These are phyloP conservation scores for Dicyrtoma fusca DNA, from an alignment of 2,888 invertebrate species.

Conservation along the genomic window DNA sequence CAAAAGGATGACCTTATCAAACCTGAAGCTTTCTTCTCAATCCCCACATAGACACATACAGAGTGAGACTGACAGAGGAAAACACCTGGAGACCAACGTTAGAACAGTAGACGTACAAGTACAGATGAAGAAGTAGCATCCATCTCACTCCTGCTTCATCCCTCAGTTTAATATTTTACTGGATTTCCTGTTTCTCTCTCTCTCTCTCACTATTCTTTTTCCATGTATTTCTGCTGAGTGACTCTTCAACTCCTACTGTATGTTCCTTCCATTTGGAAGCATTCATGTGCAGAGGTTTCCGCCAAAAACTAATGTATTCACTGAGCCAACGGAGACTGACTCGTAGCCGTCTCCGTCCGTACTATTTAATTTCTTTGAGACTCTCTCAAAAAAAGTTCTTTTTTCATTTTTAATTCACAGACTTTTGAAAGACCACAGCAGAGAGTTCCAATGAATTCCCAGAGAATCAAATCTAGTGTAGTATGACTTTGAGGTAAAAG, in stretches of 20 bases:
- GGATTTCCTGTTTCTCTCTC: slow-evolving; percentile 12
- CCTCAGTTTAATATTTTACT: slow-evolving; percentile 13
- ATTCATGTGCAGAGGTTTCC: too few species aligned
- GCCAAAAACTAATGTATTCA: too few species aligned
- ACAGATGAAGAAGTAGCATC: too few species aligned
- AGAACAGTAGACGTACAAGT: too few species aligned
- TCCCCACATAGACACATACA: too few species aligned
- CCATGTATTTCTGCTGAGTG: not conserved
- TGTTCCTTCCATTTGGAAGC: not conserved
- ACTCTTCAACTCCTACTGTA: not conserved
- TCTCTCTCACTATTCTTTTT: not conserved
- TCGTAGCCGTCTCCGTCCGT: too few species aligned
- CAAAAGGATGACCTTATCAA: too few species aligned
- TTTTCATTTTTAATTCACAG: not conserved
- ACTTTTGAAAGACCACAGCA: not conserved
- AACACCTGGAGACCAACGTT: slow-evolving; percentile 10
- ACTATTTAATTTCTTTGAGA: too few species aligned
- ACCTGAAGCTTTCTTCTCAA: too few species aligned
- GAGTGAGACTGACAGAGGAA: not conserved
- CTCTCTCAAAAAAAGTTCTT: slow-evolving; percentile 2
- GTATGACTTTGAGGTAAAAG: not conserved
- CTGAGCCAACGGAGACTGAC: too few species aligned
- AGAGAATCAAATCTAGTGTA: slow-evolving; percentile 2
- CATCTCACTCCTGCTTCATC: not conserved
- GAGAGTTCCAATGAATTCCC: slow-evolving; percentile 2